These are phyloP conservation scores for Coendou prehensilis DNA, from an alignment of 2,797 vertebrate genomes.

Conservation along the genomic window DNA sequence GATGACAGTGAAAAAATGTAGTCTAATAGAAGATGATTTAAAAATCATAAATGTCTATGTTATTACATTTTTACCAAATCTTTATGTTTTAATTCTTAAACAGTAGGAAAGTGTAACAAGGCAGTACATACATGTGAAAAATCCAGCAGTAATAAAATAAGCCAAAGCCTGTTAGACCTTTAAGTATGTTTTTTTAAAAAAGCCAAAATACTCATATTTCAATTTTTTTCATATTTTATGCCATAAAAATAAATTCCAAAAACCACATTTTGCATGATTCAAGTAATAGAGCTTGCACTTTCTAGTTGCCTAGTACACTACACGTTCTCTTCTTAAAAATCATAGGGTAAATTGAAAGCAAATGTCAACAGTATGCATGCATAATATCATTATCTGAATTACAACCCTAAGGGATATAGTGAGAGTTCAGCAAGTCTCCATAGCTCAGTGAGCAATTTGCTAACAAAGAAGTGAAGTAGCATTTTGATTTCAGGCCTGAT, in stretches of 20 bases:
- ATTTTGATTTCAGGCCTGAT: conserved; percentile 50
- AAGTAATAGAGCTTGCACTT: background rate
- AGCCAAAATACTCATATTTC: background rate
- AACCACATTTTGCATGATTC: background rate
- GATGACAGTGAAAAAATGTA: background rate
- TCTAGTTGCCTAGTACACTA: background rate
- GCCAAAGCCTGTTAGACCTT: background rate
- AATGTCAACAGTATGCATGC: background rate
- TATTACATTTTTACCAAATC: background rate
- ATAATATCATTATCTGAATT: conserved; percentile 13
- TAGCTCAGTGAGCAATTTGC: conserved; percentile 48
- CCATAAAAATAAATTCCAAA: background rate
- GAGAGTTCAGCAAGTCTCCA: conserved; percentile 54
- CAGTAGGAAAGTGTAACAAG: background rate
- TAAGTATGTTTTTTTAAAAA: conserved; percentile 11
- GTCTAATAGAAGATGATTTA: background rate
- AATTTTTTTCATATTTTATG: background rate
- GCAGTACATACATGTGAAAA: background rate
- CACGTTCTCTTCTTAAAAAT: conserved; percentile 10
- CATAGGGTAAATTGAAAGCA: conserved; percentile 8
- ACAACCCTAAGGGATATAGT: background rate
- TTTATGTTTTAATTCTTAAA: background rate
- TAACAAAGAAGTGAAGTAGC: background rate
- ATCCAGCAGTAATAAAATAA: background rate
- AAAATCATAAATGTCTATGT: background rate